Evolutionary conservation across 2,888 invertebrate species (phyloP), one percentile per base, ranked within the genome.

Genomic region (Mechanitis messenoides): DNA sequence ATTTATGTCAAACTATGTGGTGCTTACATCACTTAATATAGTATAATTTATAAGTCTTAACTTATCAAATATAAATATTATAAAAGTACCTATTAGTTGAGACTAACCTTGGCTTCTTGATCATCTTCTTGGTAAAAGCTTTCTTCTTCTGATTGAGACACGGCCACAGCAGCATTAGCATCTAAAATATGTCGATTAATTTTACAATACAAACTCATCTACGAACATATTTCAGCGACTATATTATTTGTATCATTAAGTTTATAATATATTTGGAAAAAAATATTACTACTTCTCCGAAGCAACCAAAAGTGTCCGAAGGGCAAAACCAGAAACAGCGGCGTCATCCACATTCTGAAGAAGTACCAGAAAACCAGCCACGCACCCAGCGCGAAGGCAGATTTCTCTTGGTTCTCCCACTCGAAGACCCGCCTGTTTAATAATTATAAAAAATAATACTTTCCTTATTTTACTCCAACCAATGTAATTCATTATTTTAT

Each of bases 271-370:
- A 20, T 20, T 20, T 20, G 20, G 20, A 20, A 20, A 50, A 62
- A 50, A 53, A 61, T 20, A 42, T 31, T 79, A 85, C 81, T 71
- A 71, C 76, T 77, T 64, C 74, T 73, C 57, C 79, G 78, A 33
- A 78, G 73, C 1, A 78, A 71, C 84, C 85, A 87, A 68, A 78
- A 81, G 69, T 85, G 86, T 20, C 81, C 53, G 63, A 89, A 88
- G 0, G 87, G 87, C 35, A 79, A 60, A 0, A 83, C 65, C 5
- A 84, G 64, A 35, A 85, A 62, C 9, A 89, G 68, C 1, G 88
- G 89, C 9, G 83, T 77, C 88, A 88, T 87, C 89, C 89, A 89
- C 76, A 85, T 75, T 45, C 81, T 71, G 69, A 87, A 85, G 74
- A 83, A 78, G 68, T 80, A 82, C 88, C 89, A 89, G 69, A 89